Conservation (phyloP, 2,797 vertebrate species). For the Steatocranus sp. region DNA sequence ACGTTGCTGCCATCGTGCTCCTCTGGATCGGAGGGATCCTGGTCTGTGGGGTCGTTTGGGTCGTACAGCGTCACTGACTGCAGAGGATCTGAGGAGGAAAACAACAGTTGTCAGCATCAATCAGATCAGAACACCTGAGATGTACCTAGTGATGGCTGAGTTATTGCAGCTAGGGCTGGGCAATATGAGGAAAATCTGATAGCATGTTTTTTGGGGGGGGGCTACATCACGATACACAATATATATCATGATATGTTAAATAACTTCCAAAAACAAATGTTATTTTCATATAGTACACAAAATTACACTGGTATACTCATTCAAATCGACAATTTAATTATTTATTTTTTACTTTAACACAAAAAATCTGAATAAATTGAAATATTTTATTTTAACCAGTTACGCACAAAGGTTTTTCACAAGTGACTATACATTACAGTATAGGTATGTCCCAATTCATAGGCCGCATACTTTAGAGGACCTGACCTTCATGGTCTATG, state of each 20-base stretch:
- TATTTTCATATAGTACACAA: not conserved
- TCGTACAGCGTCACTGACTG: not conserved
- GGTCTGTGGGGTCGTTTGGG: not conserved
- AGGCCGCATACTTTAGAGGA: fast-evolving
- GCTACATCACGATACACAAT: not conserved
- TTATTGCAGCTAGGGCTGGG: not conserved
- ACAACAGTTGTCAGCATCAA: not conserved
- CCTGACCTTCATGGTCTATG: not conserved
- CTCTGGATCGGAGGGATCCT: not conserved
- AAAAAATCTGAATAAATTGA: not conserved
- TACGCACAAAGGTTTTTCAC: not conserved
- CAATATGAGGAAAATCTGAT: not conserved
- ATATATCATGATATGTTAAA: not conserved
- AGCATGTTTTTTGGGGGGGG: not conserved
- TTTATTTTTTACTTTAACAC: not conserved
- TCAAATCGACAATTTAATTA: fast-evolving
- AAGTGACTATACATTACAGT: not conserved
- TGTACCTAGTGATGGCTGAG: not conserved
- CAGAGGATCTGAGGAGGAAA: constrained; percentile 3
- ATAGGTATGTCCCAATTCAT: not conserved
- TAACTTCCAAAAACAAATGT: not conserved
- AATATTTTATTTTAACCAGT: not conserved
- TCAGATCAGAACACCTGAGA: not conserved
- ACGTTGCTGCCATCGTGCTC: fast-evolving
- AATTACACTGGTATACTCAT: not conserved